Conservation (phyloP, 1,140 invertebrate genomes). For the Bombus waltoni region DNA sequence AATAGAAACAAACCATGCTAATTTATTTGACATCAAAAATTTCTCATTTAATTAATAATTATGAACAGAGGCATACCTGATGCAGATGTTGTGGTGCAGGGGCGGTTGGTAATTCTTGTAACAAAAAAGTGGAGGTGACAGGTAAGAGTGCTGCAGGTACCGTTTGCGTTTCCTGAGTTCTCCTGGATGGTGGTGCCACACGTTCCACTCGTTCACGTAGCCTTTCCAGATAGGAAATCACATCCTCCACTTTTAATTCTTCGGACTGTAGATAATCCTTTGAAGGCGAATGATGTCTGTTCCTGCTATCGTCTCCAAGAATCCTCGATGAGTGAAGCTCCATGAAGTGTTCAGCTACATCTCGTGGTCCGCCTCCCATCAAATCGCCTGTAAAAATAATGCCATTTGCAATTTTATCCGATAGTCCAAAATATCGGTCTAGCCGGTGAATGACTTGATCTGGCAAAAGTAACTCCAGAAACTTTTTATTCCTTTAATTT, state of each 20-base stretch:
- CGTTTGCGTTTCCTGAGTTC: constrained; percentile 81
- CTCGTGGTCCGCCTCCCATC: constrained; percentile 89
- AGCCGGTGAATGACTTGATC: no score
- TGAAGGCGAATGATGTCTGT: constrained; percentile 72
- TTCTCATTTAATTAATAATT: accelerated
- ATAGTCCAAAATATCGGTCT: not conserved
- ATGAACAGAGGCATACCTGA: constrained; percentile 67
- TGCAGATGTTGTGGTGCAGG: constrained; percentile 75
- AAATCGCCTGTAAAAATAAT: constrained; percentile 84
- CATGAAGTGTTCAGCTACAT: constrained; percentile 92
- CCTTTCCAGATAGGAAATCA: constrained; percentile 77
- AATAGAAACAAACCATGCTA: no score
- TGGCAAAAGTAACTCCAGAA: no score
- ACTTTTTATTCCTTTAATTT: no score
- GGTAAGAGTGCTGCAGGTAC: constrained; percentile 78
- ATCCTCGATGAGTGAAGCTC: constrained; percentile 91
- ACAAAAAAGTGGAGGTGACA: constrained; percentile 73
- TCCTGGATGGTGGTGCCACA: constrained; percentile 74
- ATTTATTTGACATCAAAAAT: no score
- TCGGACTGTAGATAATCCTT: constrained; percentile 75
- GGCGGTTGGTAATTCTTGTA: constrained; percentile 78
- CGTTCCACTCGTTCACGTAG: constrained; percentile 78
- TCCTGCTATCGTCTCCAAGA: constrained; percentile 85
- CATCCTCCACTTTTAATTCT: constrained; percentile 77
- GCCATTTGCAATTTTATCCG: not conserved